Base-by-base conservation (phyloP, 2,797 vertebrate genomes). In the Kryptopterus vitreolus region DNA sequence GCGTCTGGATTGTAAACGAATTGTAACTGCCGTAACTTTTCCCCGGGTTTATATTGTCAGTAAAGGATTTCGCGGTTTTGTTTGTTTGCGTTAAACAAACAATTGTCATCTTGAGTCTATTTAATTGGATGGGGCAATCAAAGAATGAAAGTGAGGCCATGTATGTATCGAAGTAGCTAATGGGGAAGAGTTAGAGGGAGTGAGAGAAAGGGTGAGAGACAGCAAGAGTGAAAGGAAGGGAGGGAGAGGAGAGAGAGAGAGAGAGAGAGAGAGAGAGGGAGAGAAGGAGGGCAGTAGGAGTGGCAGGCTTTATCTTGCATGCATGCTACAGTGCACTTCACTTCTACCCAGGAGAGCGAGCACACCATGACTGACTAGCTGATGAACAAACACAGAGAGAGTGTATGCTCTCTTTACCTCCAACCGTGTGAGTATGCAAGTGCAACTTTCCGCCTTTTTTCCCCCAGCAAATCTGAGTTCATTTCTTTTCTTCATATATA, bases 321-420 rank as follows among this genome's bases (percentile, higher is more conserved):
- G 90, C 89, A 90, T 66, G 83, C 90, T 91, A 92, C 92, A 92
- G 90, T 90, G 89, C 90, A 92, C 90, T 92, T 92, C 89, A 93
- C 86, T 93, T 89, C 92, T 91, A 90, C 88, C 91, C 89, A 82
- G 83, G 90, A 93, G 90, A 93, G 89, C 61, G 83, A 85, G 86
- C 87, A 83, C 91, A 92, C 86, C 92, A 93, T 93, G 93, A 89
- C 89, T 89, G 92, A 88, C 87, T 93, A 93, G 86, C 90, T 84
- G 89, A 86, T 80, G 86, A 89, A 83, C 79, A 74, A 84, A 85
- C 88, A 88, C 85, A 85, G 85, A 85, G 91, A 78, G 72, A 87
- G 89, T 91, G 88, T 87, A 83, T 82, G 83, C 88, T 92, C 89
- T 90, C 90, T 90, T 83, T 59, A 89, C 92, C 90, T 92, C 91